Conservation (phyloP, 64 coral and sea anemone species). For the Actinia tenebrosa region DNA sequence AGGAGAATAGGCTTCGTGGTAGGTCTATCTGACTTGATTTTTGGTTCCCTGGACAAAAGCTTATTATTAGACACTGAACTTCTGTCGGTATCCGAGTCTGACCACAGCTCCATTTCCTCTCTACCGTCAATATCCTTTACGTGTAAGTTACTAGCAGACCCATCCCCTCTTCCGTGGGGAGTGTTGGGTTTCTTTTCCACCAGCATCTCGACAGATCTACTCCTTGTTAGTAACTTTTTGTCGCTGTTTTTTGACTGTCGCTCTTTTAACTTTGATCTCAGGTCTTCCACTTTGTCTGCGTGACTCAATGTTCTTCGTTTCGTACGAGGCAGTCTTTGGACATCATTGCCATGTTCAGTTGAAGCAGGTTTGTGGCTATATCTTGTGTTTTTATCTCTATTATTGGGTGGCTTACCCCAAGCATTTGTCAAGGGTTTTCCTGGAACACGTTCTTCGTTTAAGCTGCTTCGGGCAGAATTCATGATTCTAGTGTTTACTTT, state of each 20-base stretch:
- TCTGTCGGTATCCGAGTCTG: slow-evolving; percentile 11
- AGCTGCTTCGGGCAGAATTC: not conserved
- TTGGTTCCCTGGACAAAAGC: slow-evolving; percentile 54
- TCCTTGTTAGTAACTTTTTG: slow-evolving; percentile 1
- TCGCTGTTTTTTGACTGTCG: not conserved
- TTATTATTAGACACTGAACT: slow-evolving; percentile 49
- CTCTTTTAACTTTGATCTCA: slow-evolving; percentile 4
- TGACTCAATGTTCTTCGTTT: slow-evolving; percentile 72
- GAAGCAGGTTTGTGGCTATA: not conserved
- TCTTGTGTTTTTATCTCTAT: not conserved
- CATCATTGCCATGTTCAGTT: not conserved
- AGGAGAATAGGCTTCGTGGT: slow-evolving; percentile 69
- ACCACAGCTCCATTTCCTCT: slow-evolving; percentile 11
- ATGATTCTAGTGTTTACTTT: not conserved
- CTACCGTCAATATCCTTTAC: not conserved
- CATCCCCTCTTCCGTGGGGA: not conserved
- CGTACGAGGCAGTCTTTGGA: slow-evolving; percentile 7
- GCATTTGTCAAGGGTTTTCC: slow-evolving; percentile 11
- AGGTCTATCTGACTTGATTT: slow-evolving; percentile 64
- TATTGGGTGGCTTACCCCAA: not conserved
- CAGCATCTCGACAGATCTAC: slow-evolving; percentile 7
- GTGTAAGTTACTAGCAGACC: not conserved
- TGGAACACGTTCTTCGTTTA: not conserved
- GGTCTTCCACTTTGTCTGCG: slow-evolving; percentile 54
- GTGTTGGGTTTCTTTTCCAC: not conserved